Percentiles rank a stretch among this genome's conserved stretches.
Conservation (phyloP, 2,888 invertebrate genomes). For the Stenodema calcarata region DNA sequence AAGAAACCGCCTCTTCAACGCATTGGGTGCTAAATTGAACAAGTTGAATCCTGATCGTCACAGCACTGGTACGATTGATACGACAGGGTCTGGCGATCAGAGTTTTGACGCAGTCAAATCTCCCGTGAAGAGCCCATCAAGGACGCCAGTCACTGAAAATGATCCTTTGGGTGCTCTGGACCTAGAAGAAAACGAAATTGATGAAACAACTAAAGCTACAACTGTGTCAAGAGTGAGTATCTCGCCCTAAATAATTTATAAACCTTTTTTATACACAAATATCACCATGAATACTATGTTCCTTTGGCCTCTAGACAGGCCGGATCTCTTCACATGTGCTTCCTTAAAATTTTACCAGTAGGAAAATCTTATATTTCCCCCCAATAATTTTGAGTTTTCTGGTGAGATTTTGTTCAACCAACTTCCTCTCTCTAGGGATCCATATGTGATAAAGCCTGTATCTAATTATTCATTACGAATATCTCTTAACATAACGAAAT, state of each 20-base stretch:
- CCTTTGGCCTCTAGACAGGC: too few species aligned
- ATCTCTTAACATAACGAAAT: too few species aligned
- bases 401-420: too few species aligned
- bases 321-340: too few species aligned
- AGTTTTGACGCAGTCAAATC: slow-evolving; percentile 49
- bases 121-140: slow-evolving; percentile 64
- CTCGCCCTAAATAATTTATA: background rate
- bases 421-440: too few species aligned
- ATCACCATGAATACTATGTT: too few species aligned
- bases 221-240: slow-evolving; percentile 23
- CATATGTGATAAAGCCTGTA: too few species aligned
- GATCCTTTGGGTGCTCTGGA: slow-evolving; percentile 87
- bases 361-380: too few species aligned
- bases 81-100: slow-evolving; percentile 11
- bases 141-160: slow-evolving; percentile 88
- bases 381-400: too few species aligned
- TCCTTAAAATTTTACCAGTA: too few species aligned
- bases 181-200: slow-evolving; percentile 60
- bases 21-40: slow-evolving; percentile 51
- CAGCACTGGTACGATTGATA: slow-evolving; percentile 40
- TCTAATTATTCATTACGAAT: too few species aligned
- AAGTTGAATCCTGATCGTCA: slow-evolving; percentile 45
- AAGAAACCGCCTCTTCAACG: slow-evolving; percentile 53
- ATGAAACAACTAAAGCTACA: slow-evolving; percentile 57
- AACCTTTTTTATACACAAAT: too few species aligned